Conservation (phyloP, 2,888 invertebrate genomes). For the Oscheius sp. region DNA sequence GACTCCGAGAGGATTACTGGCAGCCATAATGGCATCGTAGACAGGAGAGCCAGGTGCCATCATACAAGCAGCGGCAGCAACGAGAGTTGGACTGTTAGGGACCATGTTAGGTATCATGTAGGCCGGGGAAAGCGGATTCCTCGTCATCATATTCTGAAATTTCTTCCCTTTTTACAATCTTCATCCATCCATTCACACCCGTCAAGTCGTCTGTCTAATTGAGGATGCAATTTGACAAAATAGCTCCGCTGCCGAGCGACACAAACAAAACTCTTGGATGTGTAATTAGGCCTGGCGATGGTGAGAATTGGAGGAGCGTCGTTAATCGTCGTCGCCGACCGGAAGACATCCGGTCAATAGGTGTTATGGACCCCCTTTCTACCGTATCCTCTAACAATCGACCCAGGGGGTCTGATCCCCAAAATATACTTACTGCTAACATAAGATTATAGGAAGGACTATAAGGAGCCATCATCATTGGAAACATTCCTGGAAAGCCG, state of each 20-base stretch:
- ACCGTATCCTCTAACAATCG: constrained; percentile 15
- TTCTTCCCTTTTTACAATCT: constrained; percentile 10
- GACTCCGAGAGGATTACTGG: constrained; percentile 30
- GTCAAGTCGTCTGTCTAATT: constrained; percentile 25
- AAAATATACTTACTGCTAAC: no score
- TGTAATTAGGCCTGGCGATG: constrained; percentile 26
- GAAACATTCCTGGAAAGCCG: constrained; percentile 21
- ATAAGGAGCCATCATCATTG: not conserved
- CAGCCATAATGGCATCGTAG: constrained; percentile 15
- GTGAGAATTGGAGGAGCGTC: constrained; percentile 23
- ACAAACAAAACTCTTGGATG: constrained; percentile 29
- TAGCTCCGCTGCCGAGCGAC: constrained; percentile 24
- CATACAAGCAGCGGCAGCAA: constrained; percentile 24
- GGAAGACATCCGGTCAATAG: constrained; percentile 10
- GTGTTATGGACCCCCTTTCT: constrained; percentile 14
- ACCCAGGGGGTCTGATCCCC: not conserved
- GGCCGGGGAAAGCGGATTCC: constrained; percentile 38
- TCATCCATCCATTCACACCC: not conserved
- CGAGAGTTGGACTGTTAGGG: not conserved
- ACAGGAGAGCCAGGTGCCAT: constrained; percentile 40
- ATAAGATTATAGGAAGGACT: constrained; percentile 22
- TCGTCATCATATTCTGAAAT: constrained; percentile 28
- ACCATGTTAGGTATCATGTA: constrained; percentile 30
- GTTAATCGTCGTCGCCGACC: constrained; percentile 25
- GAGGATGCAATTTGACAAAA: constrained; percentile 31